A percentile compares a stretch with the other conserved stretches of the same genome.
phyloP scores from a whole-genome alignment of 2,797 vertebrate species.

The Lacerta viridis region DNA sequence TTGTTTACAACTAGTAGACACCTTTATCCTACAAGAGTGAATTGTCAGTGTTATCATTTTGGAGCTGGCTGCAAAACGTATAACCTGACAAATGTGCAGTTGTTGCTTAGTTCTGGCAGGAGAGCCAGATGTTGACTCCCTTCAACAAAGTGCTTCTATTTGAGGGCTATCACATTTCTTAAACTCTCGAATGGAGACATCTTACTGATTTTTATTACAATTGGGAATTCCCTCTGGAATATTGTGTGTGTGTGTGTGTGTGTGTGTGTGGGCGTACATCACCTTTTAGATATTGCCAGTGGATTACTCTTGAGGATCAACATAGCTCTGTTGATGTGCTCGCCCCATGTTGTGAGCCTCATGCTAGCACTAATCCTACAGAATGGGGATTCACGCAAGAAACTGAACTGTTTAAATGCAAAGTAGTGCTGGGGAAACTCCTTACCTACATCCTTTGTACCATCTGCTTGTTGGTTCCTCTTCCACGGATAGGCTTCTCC shows the following conservation, averaged over 20 bases:
- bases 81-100: not conserved
- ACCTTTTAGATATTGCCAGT: not conserved
- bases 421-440: too few species aligned
- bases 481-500: not conserved
- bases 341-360: too few species aligned
- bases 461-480: not conserved
- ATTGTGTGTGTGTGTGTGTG: not conserved
- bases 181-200: not conserved
- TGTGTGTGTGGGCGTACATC: not conserved
- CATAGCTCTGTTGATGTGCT: too few species aligned
- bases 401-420: too few species aligned
- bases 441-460: too few species aligned
- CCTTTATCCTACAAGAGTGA: slow-evolving; percentile 41
- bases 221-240: not conserved
- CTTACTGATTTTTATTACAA: not conserved
- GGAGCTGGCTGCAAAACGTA: not conserved
- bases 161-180: not conserved
- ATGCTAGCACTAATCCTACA: too few species aligned
- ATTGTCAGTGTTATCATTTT: slow-evolving; percentile 54
- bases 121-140: slow-evolving; percentile 7
- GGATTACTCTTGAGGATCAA: not conserved
- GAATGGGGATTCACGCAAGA: too few species aligned
- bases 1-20: slow-evolving; percentile 47
- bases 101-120: not conserved
- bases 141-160: not conserved